phyloP scores from a whole-genome alignment of 2,888 invertebrate genomes.

The Caenorhabditis sulstoni region DNA sequence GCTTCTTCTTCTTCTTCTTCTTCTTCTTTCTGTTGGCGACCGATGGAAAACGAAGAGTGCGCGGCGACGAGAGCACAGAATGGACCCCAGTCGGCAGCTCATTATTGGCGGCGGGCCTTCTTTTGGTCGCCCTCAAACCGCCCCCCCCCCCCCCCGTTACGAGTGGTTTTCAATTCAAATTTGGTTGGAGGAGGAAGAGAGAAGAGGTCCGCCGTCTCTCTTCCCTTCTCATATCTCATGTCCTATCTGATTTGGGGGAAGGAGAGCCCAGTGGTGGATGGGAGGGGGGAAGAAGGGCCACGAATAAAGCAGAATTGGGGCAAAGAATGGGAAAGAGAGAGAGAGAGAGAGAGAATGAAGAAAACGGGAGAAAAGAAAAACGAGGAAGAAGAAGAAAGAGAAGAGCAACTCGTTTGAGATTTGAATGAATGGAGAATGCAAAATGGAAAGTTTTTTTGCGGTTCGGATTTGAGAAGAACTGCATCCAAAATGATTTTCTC shows the following conservation, averaged over 20 bases:
- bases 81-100: slow-evolving; percentile 54
- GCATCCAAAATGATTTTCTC: too few species aligned
- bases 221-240: slow-evolving; percentile 56
- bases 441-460: background rate
- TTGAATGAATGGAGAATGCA: slow-evolving; percentile 19
- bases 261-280: slow-evolving; percentile 5
- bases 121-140: slow-evolving; percentile 3
- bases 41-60: slow-evolving; percentile 51
- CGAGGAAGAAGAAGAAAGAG: background rate
- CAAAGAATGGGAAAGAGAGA: slow-evolving; percentile 15
- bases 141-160: too few species aligned
- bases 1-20: too few species aligned
- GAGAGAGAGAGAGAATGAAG: slow-evolving; percentile 5
- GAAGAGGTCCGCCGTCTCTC: too few species aligned
- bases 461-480: too few species aligned
- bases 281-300: slow-evolving; percentile 7
- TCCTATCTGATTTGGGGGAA: slow-evolving; percentile 42
- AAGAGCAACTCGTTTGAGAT: background rate
- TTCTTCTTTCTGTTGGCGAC: slow-evolving; percentile 12
- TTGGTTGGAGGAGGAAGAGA: slow-evolving; percentile 12
- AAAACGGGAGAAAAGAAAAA: background rate
- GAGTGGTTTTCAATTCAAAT: slow-evolving; percentile 59
- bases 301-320: slow-evolving; percentile 8
- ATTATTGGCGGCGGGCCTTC: slow-evolving; percentile 41
- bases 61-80: slow-evolving; percentile 18